Conservation (phyloP, 2,888 invertebrate species). For the Schizotus pectinicornis region DNA sequence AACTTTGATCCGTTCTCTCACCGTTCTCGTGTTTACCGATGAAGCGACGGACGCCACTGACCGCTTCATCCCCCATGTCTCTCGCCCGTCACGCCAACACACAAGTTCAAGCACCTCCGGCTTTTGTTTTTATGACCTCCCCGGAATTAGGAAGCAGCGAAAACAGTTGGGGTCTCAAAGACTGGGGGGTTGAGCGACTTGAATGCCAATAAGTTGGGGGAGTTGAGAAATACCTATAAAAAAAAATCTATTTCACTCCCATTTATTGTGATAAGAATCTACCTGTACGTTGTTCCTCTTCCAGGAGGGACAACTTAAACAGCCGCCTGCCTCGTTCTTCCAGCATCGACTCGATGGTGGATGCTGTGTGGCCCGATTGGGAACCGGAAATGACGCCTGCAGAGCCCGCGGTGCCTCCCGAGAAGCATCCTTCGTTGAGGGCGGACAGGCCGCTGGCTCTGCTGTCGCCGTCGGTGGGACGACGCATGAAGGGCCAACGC, state of each 20-base stretch:
- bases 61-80: slow-evolving; percentile 6
- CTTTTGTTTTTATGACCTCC: not conserved
- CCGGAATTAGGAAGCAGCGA: no score
- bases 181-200: no score
- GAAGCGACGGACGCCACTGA: slow-evolving; percentile 16
- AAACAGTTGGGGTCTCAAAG: no score
- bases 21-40: slow-evolving; percentile 21
- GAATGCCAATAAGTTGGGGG: no score
- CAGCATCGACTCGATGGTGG: slow-evolving; percentile 81
- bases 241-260: no score
- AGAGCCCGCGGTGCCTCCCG: slow-evolving; percentile 40
- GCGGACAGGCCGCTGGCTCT: slow-evolving; percentile 65
- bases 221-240: no score
- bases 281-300: no score
- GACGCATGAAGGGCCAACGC: slow-evolving; percentile 77
- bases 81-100: no score
- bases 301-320: slow-evolving; percentile 60
- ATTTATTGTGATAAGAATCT: no score
- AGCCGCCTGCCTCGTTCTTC: slow-evolving; percentile 73
- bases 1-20: slow-evolving; percentile 13
- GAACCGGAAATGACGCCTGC: slow-evolving; percentile 55
- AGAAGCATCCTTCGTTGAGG: slow-evolving; percentile 57
- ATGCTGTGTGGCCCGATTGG: slow-evolving; percentile 69
- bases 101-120: no score
- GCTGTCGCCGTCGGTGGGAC: slow-evolving; percentile 77